Evolutionary conservation across 64 coral and sea anemone genomes (phyloP).

Genomic region (Stichodactyla mertensii): DNA sequence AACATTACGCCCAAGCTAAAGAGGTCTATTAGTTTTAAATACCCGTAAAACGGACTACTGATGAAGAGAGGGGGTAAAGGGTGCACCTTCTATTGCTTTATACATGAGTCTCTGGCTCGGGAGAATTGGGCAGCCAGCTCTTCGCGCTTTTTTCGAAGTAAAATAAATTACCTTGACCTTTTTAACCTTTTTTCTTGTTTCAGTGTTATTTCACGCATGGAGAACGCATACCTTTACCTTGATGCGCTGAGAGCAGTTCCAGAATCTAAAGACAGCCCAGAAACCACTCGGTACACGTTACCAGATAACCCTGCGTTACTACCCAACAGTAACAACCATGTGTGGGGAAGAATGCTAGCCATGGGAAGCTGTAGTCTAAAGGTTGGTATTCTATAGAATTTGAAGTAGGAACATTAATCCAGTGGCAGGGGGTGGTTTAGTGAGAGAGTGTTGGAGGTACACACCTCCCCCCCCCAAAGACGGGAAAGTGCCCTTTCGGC

Average conservation of each 20-base stretch:
- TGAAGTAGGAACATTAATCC: too few relatives aligned
- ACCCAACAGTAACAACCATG: conserved; percentile 53
- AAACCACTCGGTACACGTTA: conserved; percentile 17
- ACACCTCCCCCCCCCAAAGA: too few relatives aligned
- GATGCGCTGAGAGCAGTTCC: conserved; percentile 23
- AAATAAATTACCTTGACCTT: neutral
- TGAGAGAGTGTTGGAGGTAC: too few relatives aligned
- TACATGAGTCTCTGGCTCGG: too few relatives aligned
- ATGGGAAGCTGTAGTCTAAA: conserved; percentile 53
- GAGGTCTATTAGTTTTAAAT: too few relatives aligned
- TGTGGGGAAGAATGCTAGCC: conserved; percentile 75
- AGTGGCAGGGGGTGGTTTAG: too few relatives aligned
- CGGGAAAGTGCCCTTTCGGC: too few relatives aligned
- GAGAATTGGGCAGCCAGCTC: neutral
- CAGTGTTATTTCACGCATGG: conserved; percentile 52
- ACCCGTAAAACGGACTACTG: too few relatives aligned
- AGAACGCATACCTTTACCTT: conserved; percentile 72
- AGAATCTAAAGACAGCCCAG: neutral
- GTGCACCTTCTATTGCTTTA: too few relatives aligned
- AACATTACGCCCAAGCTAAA: too few relatives aligned
- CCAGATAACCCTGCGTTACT: conserved; percentile 46
- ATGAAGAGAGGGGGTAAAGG: too few relatives aligned
- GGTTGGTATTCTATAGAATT: neutral
- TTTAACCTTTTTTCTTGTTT: neutral
- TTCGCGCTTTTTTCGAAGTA: neutral